phyloP scores from a whole-genome alignment of 2,888 invertebrate species.

The Ctena decussata region DNA sequence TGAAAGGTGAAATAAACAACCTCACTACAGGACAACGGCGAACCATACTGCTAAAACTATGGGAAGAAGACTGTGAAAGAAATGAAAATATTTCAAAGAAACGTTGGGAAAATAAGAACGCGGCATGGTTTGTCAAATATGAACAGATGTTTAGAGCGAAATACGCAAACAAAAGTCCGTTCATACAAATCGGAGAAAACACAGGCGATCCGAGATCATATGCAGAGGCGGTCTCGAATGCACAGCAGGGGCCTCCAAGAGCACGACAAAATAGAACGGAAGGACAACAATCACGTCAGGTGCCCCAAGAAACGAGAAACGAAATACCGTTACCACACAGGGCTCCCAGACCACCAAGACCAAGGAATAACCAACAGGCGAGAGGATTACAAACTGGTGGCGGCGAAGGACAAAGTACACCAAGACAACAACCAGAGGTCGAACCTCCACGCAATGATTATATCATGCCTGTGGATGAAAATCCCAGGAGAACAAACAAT shows the following conservation, averaged over 20 bases:
- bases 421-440: not conserved
- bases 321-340: not conserved
- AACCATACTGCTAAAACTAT: not conserved
- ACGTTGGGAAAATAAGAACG: not conserved
- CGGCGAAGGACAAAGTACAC: not conserved
- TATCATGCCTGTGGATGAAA: no score
- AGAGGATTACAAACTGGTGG: not conserved
- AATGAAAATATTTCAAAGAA: not conserved
- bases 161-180: not conserved
- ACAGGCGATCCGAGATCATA: no score
- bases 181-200: no score
- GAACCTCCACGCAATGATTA: no score
- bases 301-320: not conserved
- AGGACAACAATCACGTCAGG: not conserved
- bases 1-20: not conserved
- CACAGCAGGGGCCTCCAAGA: no score
- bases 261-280: not conserved
- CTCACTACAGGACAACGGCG: not conserved
- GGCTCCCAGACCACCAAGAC: not conserved
- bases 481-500: no score
- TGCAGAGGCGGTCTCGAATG: no score
- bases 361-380: not conserved
- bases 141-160: no score
- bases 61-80: not conserved
- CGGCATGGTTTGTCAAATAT: not conserved